Base-by-base conservation (phyloP, 2,888 invertebrate genomes). In the Muschampia plurimacula region DNA sequence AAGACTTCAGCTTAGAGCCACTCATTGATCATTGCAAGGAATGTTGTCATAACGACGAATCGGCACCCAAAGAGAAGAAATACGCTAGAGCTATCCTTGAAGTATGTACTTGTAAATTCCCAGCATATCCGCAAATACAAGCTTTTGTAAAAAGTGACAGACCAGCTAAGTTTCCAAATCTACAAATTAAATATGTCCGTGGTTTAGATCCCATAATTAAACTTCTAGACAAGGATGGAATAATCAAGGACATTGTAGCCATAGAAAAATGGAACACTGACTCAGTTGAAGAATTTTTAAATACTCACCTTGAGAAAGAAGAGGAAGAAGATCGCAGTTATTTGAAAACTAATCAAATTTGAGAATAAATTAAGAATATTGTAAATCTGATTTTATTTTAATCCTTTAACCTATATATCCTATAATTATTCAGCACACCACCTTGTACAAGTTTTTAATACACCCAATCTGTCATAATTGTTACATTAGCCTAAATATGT, bases 201-300 rank as follows among this genome's bases (percentile, higher is more conserved):
- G 99, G 99, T 6, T 95, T 99, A 71, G 98, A 99, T 91, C 99
- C 99, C 0, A 96, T 98, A 76, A 98, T 99, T 63, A 98, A 98
- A 86, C 93, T 99, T 67, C 95, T 98, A 79, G 98, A 99, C 85
- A 96, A 96, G 75, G 97, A 97, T 82, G 97, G 97, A 46, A 96
- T 97, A 84, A 96, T 98, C 0, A 96, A 96, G 86, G 98, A 99
- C 86, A 96, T 97, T 32, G 96, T 99, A 41, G 99, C 99, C 68
- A 99, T 99, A 84, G 98, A 99, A 82, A 99, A 99, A 86, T 99
- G 99, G 99, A 98, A 99, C 89, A 99, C 99, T 0, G 99, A 99
- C 89, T 98, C 99, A 0, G 97, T 99, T 3, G 98, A 98, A 86
- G 99, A 99, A 89, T 99, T 99, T 92, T 96, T 99, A 78, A 97